Conservation (phyloP, 2,113 vertebrate genomes). For the Poeciliopsis turrubarensis region DNA sequence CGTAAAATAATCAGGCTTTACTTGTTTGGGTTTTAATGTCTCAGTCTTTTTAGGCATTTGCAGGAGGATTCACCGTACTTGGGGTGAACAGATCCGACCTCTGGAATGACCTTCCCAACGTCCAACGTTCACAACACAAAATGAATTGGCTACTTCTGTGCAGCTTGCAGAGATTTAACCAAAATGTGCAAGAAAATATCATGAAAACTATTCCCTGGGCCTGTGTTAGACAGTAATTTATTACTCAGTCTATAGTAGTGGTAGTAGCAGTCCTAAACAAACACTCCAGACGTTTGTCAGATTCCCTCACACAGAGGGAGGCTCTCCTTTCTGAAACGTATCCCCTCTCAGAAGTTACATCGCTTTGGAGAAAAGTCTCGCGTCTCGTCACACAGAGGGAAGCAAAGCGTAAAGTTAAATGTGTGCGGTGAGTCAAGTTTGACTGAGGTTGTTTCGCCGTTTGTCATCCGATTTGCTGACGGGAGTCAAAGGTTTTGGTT, state of each 20-base stretch:
- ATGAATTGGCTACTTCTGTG: background rate
- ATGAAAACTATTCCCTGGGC: too few species aligned
- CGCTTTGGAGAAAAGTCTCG: background rate
- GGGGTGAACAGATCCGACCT: background rate
- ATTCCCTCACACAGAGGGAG: slow-evolving; percentile 47
- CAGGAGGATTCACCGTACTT: background rate
- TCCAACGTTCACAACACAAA: background rate
- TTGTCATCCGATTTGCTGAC: background rate
- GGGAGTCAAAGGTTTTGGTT: slow-evolving; percentile 10
- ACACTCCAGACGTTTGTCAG: slow-evolving; percentile 9
- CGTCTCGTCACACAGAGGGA: slow-evolving; percentile 10
- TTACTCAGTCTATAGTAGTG: slow-evolving; percentile 33
- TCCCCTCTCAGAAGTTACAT: slow-evolving; percentile 20
- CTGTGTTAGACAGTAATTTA: slow-evolving; percentile 16
- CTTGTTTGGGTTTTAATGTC: slow-evolving; percentile 13
- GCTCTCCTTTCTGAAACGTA: slow-evolving; percentile 47
- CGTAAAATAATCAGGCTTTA: slow-evolving; percentile 16
- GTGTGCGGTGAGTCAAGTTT: slow-evolving; percentile 6
- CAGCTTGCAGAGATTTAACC: background rate
- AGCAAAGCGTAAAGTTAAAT: slow-evolving; percentile 7
- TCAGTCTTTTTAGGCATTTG: background rate
- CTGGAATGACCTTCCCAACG: background rate
- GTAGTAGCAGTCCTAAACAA: slow-evolving; percentile 43
- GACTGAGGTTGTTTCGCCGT: background rate
- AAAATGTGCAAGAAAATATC: background rate